Conservation (phyloP, 1,140 invertebrate genomes). For the Drosophila tsacasi region DNA sequence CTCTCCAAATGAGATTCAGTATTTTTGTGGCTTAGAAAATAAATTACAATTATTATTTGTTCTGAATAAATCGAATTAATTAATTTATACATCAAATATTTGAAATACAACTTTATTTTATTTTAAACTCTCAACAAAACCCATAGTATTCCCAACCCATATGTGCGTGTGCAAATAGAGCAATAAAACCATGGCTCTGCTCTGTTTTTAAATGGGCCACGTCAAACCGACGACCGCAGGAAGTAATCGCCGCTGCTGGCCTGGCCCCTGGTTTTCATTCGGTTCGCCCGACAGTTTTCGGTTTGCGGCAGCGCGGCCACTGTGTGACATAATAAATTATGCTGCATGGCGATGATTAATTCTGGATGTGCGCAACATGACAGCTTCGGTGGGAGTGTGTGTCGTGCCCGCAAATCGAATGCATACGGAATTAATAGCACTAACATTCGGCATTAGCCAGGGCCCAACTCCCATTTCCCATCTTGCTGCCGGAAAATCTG, state of each 20-base stretch:
- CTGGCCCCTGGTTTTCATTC: slow-evolving; percentile 28
- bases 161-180: neutral
- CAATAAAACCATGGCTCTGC: slow-evolving; percentile 1
- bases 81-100: no score
- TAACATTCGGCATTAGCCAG: slow-evolving; percentile 45
- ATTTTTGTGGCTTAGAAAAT: no score
- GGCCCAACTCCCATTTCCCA: neutral
- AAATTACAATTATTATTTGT: no score
- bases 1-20: no score
- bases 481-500: slow-evolving; percentile 53
- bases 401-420: slow-evolving; percentile 65
- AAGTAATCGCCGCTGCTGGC: slow-evolving; percentile 54
- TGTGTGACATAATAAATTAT: slow-evolving; percentile 84
- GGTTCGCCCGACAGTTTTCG: slow-evolving; percentile 24
- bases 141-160: neutral
- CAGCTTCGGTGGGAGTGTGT: slow-evolving; percentile 26
- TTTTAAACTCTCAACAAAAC: neutral
- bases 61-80: no score
- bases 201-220: slow-evolving; percentile 68
- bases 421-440: slow-evolving; percentile 68
- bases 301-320: slow-evolving; percentile 54
- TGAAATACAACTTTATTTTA: neutral
- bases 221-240: slow-evolving; percentile 74
- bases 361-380: slow-evolving; percentile 73
- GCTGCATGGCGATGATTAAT: slow-evolving; percentile 80